A percentile compares a stretch with the other conserved stretches of the same genome.
These are phyloP conservation scores for Pristionchus maxplancki DNA, from an alignment of 2,888 invertebrate species.

Conservation along the genomic window DNA sequence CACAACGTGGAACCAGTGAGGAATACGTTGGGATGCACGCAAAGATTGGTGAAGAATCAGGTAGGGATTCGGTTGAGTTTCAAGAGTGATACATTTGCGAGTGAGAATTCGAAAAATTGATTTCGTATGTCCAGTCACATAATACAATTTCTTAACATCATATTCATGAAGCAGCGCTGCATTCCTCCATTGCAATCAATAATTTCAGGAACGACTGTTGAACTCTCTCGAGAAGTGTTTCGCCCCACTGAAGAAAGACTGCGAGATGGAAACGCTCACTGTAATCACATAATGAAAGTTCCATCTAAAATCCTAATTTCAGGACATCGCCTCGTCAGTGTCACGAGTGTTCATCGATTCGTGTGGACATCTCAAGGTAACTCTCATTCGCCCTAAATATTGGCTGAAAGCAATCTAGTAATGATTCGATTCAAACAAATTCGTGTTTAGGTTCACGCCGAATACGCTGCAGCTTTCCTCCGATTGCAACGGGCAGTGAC, in stretches of 20 bases:
- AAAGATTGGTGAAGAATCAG: conserved; percentile 38
- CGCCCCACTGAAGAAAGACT: conserved; percentile 11
- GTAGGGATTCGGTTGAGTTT: not conserved
- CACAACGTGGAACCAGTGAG: conserved; percentile 25
- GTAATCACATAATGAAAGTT: not conserved
- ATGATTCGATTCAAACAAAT: too few species aligned
- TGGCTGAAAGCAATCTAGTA: too few species aligned
- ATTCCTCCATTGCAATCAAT: too few species aligned
- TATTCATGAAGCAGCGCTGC: too few species aligned
- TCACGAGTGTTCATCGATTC: conserved; percentile 28
- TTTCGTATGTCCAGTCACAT: too few species aligned
- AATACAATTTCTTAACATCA: too few species aligned
- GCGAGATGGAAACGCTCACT: not conserved
- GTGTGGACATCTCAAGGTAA: conserved; percentile 54
- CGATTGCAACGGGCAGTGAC: conserved; percentile 68
- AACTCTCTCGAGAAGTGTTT: conserved; percentile 7
- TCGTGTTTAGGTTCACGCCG: conserved; percentile 66
- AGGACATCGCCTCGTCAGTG: not conserved
- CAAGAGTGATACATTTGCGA: not conserved
- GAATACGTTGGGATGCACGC: conserved; percentile 42
- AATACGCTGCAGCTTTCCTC: conserved; percentile 71
- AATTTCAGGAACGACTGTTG: conserved; percentile 3
- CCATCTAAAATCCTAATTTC: not conserved
- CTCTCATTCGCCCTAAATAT: too few species aligned
- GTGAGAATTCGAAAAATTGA: too few species aligned